Base-by-base conservation (phyloP, 2,113 vertebrate genomes). In the Merops nubicus region DNA sequence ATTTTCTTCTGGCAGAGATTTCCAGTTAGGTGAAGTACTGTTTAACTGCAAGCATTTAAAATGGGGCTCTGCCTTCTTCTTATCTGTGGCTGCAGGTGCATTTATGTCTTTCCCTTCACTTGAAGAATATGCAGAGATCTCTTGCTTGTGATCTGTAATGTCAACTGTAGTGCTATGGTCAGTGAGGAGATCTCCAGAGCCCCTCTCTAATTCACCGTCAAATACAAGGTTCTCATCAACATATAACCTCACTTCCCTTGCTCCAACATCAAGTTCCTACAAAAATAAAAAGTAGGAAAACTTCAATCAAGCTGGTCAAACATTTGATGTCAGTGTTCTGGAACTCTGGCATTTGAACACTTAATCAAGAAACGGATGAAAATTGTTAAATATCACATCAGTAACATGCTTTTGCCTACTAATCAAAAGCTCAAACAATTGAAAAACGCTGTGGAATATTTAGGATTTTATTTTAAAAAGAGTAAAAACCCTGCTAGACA, bases 241-340 rank as follows among this genome's bases (percentile, higher is more conserved):
- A 45, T 99, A 99, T 31, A 99, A 77, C 95, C 98, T 99, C 93
- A 99, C 97, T 10, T 98, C 97, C 75, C 98, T 98, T 33, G 98
- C 99, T 63, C 99, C 99, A 15, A 99, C 54, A 57, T 99, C 98
- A 64, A 99, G 98, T 64, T 99, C 98, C 99, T 99, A 89, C 40
- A 92, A 83, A 97, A 84, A 97, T 15, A 81, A 90, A 90, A 89
- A 81, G 60, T 2, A 78, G 6, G 51, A 91, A 88, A 36, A 63
- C 56, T 78, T 82, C 73, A 70, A 14, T 68, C 51, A 47, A 64
- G 36, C 25, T 83, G 34, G 60, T 75, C 25, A 79, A 83, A 34
- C 43, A 59, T n/a, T 57, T 31, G 47, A 4, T 80, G 79, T 40
- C 36, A n/a, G 43, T 62, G 43, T 50, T 78, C 20, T 50, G 43